Conservation (phyloP, 2,113 vertebrate species). For the Alligator mississippiensis region DNA sequence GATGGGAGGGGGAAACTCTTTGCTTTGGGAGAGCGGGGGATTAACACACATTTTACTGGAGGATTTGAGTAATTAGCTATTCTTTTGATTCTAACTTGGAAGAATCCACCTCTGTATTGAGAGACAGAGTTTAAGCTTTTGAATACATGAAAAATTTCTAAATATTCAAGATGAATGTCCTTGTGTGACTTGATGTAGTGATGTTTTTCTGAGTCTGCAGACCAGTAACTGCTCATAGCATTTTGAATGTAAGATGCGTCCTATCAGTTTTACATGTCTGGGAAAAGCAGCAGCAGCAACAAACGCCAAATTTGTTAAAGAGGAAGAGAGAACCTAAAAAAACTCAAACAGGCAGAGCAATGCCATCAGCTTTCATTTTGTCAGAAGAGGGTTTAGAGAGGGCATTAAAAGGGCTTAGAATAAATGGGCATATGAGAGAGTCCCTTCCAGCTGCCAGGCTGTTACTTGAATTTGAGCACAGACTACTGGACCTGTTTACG, state of each 20-base stretch:
- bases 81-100: neutral
- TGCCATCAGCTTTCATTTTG: constrained; percentile 29
- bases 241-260: neutral
- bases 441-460: neutral
- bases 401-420: neutral
- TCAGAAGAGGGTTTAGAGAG: constrained; percentile 1
- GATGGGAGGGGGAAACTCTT: neutral
- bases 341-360: neutral
- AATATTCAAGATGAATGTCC: neutral
- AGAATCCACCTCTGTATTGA: neutral
- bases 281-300: neutral
- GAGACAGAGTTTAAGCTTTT: neutral
- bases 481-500: no score
- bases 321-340: neutral
- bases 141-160: neutral
- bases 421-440: constrained; percentile 35
- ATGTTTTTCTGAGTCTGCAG: neutral
- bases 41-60: neutral
- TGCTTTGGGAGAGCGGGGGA: neutral
- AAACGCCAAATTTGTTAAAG: neutral
- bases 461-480: neutral
- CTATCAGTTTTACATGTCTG: neutral
- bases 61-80: neutral
- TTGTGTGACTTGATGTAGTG: neutral
- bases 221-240: neutral